Conservation (phyloP, 2,797 vertebrate genomes). For the Rhinella marina region DNA sequence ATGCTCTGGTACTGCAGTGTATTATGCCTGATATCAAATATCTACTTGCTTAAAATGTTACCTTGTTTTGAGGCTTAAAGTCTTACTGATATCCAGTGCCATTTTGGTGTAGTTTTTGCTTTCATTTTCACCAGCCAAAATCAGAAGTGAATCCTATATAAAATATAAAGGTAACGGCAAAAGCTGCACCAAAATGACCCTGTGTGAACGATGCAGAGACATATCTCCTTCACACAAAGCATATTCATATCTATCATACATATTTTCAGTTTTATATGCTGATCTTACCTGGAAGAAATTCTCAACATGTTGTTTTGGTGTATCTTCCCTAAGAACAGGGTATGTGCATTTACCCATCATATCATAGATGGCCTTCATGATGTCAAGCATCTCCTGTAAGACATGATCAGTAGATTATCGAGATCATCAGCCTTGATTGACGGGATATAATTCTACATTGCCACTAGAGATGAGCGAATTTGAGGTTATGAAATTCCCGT, state of each 20-base stretch:
- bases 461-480: too few species aligned
- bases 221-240: not conserved
- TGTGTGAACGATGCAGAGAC: not conserved
- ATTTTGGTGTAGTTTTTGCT: not conserved
- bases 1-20: too few species aligned
- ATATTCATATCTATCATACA: not conserved
- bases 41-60: not conserved
- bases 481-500: too few species aligned
- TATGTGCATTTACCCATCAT: slow-evolving; percentile 99
- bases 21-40: not conserved
- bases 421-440: not conserved
- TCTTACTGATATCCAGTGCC: not conserved
- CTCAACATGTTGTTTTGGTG: slow-evolving; percentile 94
- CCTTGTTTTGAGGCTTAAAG: not conserved
- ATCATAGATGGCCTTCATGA: slow-evolving; percentile 99
- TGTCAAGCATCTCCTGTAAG: slow-evolving; percentile 97
- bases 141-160: not conserved
- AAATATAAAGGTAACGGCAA: not conserved
- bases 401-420: not conserved
- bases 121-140: not conserved
- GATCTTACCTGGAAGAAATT: slow-evolving; percentile 92
- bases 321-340: slow-evolving; percentile 92
- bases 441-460: not conserved
- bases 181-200: not conserved
- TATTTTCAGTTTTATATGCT: not conserved